Percentiles rank a stretch among this genome's conserved stretches.
Conservation (phyloP, 2,797 vertebrate species). For the Xyrichtys novacula region DNA sequence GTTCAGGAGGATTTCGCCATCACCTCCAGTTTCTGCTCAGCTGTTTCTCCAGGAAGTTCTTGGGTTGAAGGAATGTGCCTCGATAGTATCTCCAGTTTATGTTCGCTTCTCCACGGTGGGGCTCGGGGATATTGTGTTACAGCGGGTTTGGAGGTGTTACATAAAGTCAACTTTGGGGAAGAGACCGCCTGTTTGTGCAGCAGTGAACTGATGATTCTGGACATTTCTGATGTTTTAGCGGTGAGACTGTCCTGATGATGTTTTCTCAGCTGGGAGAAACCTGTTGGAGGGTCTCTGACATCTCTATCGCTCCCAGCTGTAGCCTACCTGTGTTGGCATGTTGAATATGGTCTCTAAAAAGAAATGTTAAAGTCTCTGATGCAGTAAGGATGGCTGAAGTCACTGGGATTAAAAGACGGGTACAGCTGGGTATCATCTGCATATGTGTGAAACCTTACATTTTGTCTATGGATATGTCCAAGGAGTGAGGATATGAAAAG, state of each 20-base stretch:
- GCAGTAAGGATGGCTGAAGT: too few relatives aligned
- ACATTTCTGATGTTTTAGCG: constrained; percentile 49
- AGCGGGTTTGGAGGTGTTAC: constrained; percentile 13
- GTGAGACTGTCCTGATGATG: constrained; percentile 36
- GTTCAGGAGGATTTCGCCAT: not conserved
- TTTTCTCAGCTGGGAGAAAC: constrained; percentile 63
- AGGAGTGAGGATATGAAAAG: too few relatives aligned
- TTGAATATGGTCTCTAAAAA: too few relatives aligned
- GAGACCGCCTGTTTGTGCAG: constrained; percentile 47
- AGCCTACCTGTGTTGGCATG: not conserved
- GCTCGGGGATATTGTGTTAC: constrained; percentile 11
- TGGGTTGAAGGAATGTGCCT: constrained; percentile 44
- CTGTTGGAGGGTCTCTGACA: not conserved
- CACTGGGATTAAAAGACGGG: too few relatives aligned
- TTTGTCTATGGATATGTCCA: too few relatives aligned
- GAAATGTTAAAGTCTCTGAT: too few relatives aligned
- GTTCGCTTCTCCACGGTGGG: not conserved
- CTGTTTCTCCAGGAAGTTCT: constrained; percentile 27
- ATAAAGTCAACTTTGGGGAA: constrained; percentile 35
- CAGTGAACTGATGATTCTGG: constrained; percentile 25
- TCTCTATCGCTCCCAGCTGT: not conserved
- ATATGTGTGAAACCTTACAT: too few relatives aligned
- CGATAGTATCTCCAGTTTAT: constrained; percentile 32
- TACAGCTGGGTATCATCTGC: too few relatives aligned
- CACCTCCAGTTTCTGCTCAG: constrained; percentile 5